Evolutionary conservation across 2,888 invertebrate genomes (phyloP).

Genomic region (Machimus rusticus): DNA sequence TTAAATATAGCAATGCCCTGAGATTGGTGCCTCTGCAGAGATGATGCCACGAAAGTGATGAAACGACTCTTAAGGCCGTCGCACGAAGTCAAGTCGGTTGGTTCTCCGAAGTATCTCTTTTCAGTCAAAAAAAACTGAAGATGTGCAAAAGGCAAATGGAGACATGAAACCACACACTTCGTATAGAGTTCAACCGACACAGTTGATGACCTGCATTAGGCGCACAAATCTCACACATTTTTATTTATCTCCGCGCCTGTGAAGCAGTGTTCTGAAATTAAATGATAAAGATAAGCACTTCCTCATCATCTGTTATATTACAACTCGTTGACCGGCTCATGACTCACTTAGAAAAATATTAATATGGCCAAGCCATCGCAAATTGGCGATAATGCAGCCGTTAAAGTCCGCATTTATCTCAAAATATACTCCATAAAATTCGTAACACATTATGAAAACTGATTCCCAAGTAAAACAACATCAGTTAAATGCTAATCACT

Average conservation of each 20-base stretch:
- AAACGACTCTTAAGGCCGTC: background rate
- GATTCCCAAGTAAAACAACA: background rate
- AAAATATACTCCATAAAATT: background rate
- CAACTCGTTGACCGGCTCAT: constrained; percentile 12
- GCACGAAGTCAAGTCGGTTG: background rate
- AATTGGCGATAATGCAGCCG: background rate
- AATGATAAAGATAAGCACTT: constrained; percentile 38
- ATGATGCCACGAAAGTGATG: background rate
- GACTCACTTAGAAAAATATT: background rate
- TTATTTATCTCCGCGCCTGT: background rate
- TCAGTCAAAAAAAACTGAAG: background rate
- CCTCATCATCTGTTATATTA: constrained; percentile 34
- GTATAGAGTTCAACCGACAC: background rate
- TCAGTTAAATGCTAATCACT: background rate
- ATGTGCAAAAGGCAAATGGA: background rate
- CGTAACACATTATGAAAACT: background rate
- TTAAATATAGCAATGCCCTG: background rate
- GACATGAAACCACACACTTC: background rate
- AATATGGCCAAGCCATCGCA: background rate
- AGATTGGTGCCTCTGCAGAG: background rate
- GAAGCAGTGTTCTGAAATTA: background rate
- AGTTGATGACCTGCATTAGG: background rate
- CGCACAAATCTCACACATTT: background rate
- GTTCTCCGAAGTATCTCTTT: background rate
- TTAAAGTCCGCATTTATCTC: background rate